Evolutionary conservation across 2,888 invertebrate species (phyloP).

Genomic region (Metacarcinus magister): DNA sequence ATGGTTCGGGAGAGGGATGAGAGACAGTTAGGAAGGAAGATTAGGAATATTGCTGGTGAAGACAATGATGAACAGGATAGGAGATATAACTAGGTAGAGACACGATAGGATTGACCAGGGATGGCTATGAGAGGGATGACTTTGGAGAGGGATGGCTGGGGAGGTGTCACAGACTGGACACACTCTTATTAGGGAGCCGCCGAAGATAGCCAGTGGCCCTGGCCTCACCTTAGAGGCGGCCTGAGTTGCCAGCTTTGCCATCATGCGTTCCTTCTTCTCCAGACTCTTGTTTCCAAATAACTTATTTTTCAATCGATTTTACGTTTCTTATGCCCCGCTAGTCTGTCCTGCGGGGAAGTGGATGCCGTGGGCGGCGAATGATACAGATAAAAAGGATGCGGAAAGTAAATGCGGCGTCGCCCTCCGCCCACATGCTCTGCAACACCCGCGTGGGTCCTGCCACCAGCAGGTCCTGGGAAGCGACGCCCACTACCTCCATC

Average conservation of each 20-base stretch:
- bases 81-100: too few relatives aligned
- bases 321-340: background rate
- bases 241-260: conserved; percentile 56
- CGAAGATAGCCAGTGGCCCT: conserved; percentile 73
- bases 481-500: conserved; percentile 58
- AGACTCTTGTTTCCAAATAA: background rate
- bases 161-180: conserved; percentile 58
- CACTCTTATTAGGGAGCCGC: conserved; percentile 69
- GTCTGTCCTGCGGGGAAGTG: background rate
- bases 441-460: conserved; percentile 62
- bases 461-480: conserved; percentile 55
- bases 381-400: background rate
- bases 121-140: background rate
- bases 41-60: too few relatives aligned
- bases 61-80: too few relatives aligned
- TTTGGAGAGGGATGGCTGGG: background rate
- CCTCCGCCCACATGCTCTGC: conserved; percentile 59
- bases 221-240: conserved; percentile 63
- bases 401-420: conserved; percentile 5
- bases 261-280: background rate
- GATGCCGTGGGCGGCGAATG: background rate
- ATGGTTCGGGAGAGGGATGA: background rate
- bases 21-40: background rate
- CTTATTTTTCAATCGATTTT: background rate
- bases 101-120: too few relatives aligned